These are phyloP conservation scores for Plagiodera versicolora DNA, from an alignment of 2,888 invertebrate species.

Conservation along the genomic window DNA sequence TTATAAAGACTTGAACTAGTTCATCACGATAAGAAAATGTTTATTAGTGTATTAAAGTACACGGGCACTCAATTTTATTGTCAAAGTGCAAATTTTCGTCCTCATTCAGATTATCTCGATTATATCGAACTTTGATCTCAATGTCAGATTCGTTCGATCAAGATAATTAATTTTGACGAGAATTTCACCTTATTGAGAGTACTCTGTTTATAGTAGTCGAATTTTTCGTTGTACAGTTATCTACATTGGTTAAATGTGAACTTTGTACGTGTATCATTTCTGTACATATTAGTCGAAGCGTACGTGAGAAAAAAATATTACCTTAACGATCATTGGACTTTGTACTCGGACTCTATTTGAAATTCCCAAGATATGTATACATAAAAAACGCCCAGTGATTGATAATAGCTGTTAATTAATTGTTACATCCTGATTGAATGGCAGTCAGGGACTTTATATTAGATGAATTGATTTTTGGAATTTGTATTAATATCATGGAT, in stretches of 20 bases:
- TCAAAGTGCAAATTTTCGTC: too few species aligned
- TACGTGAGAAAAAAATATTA: background rate
- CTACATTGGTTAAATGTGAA: background rate
- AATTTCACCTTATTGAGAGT: too few species aligned
- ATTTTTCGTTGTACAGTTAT: too few species aligned
- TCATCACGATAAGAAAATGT: too few species aligned
- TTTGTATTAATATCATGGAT: too few species aligned
- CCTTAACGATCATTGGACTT: background rate
- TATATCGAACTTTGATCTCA: conserved; percentile 6
- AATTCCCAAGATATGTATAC: background rate
- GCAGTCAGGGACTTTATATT: background rate
- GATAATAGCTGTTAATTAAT: background rate
- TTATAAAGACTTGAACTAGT: too few species aligned
- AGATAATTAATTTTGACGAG: too few species aligned
- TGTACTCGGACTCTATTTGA: background rate
- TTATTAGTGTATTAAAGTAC: too few species aligned
- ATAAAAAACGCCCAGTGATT: background rate
- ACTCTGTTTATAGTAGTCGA: too few species aligned
- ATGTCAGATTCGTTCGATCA: too few species aligned
- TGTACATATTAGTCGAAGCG: background rate
- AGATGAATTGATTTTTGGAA: too few species aligned
- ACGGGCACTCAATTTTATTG: too few species aligned
- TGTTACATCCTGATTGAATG: background rate
- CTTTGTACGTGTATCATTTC: background rate
- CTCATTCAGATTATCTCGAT: background rate